A percentile compares a stretch with the other conserved stretches of the same genome.
These are phyloP conservation scores for Macropus fuliginosus DNA, from an alignment of 2,797 vertebrate species.

Conservation along the genomic window DNA sequence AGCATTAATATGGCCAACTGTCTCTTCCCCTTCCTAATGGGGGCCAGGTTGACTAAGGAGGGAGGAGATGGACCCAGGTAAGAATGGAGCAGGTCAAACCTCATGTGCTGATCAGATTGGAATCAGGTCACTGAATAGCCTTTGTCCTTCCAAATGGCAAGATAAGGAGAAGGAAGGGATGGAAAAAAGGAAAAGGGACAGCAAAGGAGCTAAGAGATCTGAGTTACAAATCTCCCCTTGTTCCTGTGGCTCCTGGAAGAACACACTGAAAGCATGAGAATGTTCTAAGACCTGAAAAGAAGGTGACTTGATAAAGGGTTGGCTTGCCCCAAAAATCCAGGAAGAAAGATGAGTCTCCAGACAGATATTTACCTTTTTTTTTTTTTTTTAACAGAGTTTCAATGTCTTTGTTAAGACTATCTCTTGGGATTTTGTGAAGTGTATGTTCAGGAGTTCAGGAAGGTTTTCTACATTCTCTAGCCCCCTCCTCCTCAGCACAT, in stretches of 20 bases:
- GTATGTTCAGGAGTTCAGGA: neutral
- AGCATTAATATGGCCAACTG: neutral
- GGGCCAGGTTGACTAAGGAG: neutral
- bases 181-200: neutral
- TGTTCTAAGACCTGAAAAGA: slow-evolving; percentile 21
- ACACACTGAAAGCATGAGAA: slow-evolving; percentile 34
- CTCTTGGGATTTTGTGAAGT: neutral
- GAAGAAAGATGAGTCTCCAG: neutral
- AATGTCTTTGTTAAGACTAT: neutral
- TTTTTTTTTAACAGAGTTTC: slow-evolving; percentile 31
- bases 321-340: neutral
- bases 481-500: neutral
- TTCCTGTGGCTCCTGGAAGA: slow-evolving; percentile 54
- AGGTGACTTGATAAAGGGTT: slow-evolving; percentile 14
- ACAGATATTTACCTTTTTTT: neutral
- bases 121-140: neutral
- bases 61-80: neutral
- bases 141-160: neutral
- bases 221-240: slow-evolving; percentile 15
- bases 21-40: neutral
- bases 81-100: neutral
- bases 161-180: neutral
- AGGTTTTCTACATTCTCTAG: neutral
- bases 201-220: slow-evolving; percentile 11
- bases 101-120: neutral